Percentiles rank a stretch among this genome's conserved stretches.
These are phyloP conservation scores for Ophioninae sp. DNA, from an alignment of 2,888 invertebrate genomes.

Conservation along the genomic window DNA sequence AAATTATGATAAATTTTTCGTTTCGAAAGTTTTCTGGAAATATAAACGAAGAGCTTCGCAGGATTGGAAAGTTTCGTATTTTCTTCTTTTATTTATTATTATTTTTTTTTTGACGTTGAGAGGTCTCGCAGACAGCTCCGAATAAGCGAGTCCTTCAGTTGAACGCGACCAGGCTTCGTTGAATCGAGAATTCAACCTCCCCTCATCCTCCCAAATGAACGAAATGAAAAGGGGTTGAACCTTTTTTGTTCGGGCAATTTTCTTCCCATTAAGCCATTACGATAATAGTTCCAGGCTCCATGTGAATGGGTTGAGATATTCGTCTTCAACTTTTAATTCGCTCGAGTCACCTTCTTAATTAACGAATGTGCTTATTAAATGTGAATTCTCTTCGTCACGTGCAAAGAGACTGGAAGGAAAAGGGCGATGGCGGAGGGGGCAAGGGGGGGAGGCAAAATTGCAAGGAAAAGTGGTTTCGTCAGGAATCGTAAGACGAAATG, in stretches of 20 bases:
- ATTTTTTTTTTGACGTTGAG: conserved; percentile 21
- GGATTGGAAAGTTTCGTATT: conserved; percentile 33
- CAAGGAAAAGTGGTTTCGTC: background rate
- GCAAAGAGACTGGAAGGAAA: conserved; percentile 4
- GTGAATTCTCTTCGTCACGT: conserved; percentile 3
- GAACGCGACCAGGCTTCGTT: conserved; percentile 29
- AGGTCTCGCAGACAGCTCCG: conserved; percentile 5
- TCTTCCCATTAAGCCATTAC: conserved; percentile 30
- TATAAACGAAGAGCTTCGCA: conserved; percentile 4
- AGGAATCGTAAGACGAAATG: background rate
- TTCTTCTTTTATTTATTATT: no score
- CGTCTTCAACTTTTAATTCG: background rate
- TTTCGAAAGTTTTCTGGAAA: conserved; percentile 23
- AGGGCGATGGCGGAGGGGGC: background rate
- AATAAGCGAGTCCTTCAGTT: conserved; percentile 35
- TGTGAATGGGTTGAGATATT: conserved; percentile 1
- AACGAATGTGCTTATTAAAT: background rate
- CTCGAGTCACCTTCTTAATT: background rate
- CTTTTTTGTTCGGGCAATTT: conserved; percentile 32
- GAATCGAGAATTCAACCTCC: conserved; percentile 39
- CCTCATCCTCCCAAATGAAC: conserved; percentile 15
- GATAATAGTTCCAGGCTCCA: conserved; percentile 6
- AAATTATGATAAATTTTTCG: conserved; percentile 57
- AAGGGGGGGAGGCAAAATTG: background rate
- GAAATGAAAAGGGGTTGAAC: conserved; percentile 20